Conservation (phyloP, 2,797 vertebrate genomes). For the Jordanella pulchra region DNA sequence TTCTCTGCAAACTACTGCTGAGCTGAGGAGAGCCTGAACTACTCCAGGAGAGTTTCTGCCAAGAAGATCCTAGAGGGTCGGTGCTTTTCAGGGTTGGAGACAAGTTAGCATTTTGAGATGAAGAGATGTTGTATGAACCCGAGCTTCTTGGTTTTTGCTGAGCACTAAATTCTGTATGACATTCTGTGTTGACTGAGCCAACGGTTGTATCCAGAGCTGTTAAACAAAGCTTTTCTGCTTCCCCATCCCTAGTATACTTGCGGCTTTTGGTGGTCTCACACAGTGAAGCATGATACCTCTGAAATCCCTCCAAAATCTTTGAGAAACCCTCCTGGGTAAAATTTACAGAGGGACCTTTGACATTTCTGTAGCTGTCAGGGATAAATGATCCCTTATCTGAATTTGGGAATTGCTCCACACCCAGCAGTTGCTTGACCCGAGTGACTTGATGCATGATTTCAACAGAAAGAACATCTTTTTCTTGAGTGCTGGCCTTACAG, state of each 20-base stretch:
- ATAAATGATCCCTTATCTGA: conserved; percentile 84
- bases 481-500: conserved; percentile 58
- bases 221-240: conserved; percentile 74
- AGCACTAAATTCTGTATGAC: conserved; percentile 44
- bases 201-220: conserved; percentile 85
- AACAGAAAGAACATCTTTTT: conserved; percentile 73
- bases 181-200: conserved; percentile 56
- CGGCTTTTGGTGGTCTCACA: conserved; percentile 78
- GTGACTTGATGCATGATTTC: conserved; percentile 82
- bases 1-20: conserved; percentile 20
- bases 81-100: conserved; percentile 30
- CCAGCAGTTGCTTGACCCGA: conserved; percentile 74
- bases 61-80: conserved; percentile 72
- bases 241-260: conserved; percentile 15
- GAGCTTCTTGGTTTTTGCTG: conserved; percentile 6
- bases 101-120: conserved; percentile 1
- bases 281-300: conserved; percentile 85
- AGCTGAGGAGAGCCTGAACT: conserved; percentile 50
- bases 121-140: background rate
- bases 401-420: conserved; percentile 78
- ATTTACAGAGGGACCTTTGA: conserved; percentile 55
- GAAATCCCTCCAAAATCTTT: conserved; percentile 77
- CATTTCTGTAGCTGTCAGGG: conserved; percentile 82
- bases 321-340: conserved; percentile 76
- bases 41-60: conserved; percentile 78